phyloP scores from a whole-genome alignment of 2,888 invertebrate species.

The Ormyrus pomaceus region DNA sequence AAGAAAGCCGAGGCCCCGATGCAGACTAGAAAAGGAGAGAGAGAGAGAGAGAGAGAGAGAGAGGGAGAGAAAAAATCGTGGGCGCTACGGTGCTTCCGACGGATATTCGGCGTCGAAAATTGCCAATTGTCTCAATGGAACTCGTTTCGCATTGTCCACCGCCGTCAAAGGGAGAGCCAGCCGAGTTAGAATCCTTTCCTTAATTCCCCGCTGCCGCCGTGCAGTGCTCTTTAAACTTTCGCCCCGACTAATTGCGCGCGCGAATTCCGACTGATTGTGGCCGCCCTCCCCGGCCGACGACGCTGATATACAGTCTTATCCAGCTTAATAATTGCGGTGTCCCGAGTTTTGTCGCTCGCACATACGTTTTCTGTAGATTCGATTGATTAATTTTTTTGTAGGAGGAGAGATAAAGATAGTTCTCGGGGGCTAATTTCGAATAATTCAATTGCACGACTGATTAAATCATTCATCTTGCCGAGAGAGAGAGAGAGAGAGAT shows the following conservation, averaged over 20 bases:
- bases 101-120: constrained; percentile 74
- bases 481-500: not conserved
- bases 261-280: too few relatives aligned
- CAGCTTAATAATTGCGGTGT: too few relatives aligned
- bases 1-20: not conserved
- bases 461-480: not conserved
- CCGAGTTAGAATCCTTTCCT: not conserved
- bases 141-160: constrained; percentile 66
- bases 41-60: not conserved
- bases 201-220: not conserved
- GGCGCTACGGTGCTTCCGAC: constrained; percentile 71
- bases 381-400: too few relatives aligned
- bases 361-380: too few relatives aligned
- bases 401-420: not conserved
- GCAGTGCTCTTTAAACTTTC: constrained; percentile 39
- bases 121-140: constrained; percentile 74
- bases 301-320: too few relatives aligned
- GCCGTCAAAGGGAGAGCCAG: constrained; percentile 30
- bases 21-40: not conserved
- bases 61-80: constrained; percentile 34
- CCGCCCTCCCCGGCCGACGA: too few relatives aligned
- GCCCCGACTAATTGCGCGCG: constrained; percentile 20
- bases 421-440: constrained; percentile 7
- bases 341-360: too few relatives aligned
- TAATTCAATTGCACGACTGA: constrained; percentile 25